Conservation (phyloP, 2,113 vertebrate genomes). For the Labrus mixtus region DNA sequence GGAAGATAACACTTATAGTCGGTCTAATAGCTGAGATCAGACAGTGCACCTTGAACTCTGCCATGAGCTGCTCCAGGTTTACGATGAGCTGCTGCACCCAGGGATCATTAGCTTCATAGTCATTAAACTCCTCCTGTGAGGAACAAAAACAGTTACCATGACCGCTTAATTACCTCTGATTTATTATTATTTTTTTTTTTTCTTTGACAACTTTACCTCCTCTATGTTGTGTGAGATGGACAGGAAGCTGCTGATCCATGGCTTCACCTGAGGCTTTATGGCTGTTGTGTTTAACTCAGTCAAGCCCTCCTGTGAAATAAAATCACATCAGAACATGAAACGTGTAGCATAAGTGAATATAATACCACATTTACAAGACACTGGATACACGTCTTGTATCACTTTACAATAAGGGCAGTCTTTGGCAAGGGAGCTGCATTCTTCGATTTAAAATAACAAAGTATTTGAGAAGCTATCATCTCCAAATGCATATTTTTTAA, state of each 20-base stretch:
- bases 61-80: slow-evolving; percentile 96
- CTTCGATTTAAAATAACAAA: too few relatives aligned
- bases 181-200: not conserved
- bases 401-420: not conserved
- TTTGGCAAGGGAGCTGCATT: not conserved
- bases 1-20: not conserved
- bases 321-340: not conserved
- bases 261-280: slow-evolving; percentile 96
- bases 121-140: slow-evolving; percentile 95
- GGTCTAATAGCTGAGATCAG: not conserved
- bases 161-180: slow-evolving; percentile 5
- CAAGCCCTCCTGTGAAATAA: slow-evolving; percentile 90
- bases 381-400: not conserved
- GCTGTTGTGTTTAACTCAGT: slow-evolving; percentile 93
- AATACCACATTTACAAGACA: slow-evolving; percentile 1
- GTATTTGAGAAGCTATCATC: not conserved
- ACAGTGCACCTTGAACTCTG: slow-evolving; percentile 92
- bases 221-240: slow-evolving; percentile 98
- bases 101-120: slow-evolving; percentile 97
- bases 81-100: slow-evolving; percentile 99
- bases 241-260: slow-evolving; percentile 97
- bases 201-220: slow-evolving; percentile 85
- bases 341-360: not conserved
- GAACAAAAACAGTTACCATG: slow-evolving; percentile 22
- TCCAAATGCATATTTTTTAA: not conserved